Evolutionary conservation across 2,888 invertebrate species (phyloP).

Genomic region (Ectobius pallidus): DNA sequence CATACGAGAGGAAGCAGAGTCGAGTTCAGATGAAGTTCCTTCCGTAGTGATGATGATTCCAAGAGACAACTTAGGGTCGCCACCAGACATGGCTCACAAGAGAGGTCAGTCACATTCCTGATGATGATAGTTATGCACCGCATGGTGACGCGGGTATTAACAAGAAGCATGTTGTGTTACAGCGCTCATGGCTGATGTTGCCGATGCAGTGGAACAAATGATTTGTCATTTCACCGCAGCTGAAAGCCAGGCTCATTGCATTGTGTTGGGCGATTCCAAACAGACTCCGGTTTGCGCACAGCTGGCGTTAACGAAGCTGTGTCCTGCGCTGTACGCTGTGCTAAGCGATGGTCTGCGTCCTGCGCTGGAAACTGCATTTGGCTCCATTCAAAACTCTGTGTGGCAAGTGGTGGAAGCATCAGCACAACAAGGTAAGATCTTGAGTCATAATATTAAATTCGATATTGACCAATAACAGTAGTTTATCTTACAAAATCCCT

Average conservation of each 20-base stretch:
- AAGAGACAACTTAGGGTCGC: too few relatives aligned
- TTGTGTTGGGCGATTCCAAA: slow-evolving; percentile 61
- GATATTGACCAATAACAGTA: too few relatives aligned
- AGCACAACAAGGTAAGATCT: slow-evolving; percentile 72
- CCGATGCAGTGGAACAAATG: slow-evolving; percentile 76
- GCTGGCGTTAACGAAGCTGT: slow-evolving; percentile 75
- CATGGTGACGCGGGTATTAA: too few relatives aligned
- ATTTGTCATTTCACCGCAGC: slow-evolving; percentile 74
- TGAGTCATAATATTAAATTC: too few relatives aligned
- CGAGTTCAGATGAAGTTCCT: slow-evolving; percentile 64
- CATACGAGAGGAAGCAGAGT: slow-evolving; percentile 58
- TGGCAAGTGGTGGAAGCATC: slow-evolving; percentile 91
- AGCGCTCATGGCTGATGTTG: slow-evolving; percentile 75
- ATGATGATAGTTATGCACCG: too few relatives aligned
- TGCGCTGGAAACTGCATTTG: slow-evolving; percentile 81
- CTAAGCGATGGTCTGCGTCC: slow-evolving; percentile 85
- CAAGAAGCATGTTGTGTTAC: too few relatives aligned
- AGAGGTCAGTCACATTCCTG: slow-evolving; percentile 33
- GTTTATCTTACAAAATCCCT: too few relatives aligned
- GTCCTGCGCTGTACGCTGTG: slow-evolving; percentile 83
- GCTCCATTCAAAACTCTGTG: slow-evolving; percentile 83
- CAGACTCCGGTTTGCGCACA: slow-evolving; percentile 72
- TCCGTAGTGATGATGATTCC: too few relatives aligned
- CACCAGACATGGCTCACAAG: slow-evolving; percentile 34
- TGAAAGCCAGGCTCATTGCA: slow-evolving; percentile 49